Percentiles rank a stretch among this genome's conserved stretches.
Conservation (phyloP, 1,140 invertebrate species). For the Cyclina sinensis region DNA sequence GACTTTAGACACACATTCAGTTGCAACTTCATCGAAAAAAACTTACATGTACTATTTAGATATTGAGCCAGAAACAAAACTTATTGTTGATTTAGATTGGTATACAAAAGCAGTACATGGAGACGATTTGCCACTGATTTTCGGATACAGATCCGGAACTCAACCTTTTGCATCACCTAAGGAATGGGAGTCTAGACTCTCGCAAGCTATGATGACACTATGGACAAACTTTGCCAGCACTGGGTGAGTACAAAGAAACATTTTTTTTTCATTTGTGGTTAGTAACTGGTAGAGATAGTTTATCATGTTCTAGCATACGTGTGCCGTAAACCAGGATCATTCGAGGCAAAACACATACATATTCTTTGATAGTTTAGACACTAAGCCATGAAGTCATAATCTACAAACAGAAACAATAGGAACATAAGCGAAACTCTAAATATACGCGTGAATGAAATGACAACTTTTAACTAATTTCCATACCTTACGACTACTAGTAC, state of each 20-base stretch:
- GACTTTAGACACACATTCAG: neutral
- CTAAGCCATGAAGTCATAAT: too few species aligned
- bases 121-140: constrained; percentile 43
- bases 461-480: too few species aligned
- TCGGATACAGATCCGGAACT: neutral
- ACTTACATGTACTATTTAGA: constrained; percentile 34
- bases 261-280: neutral
- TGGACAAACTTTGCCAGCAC: constrained; percentile 71
- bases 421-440: too few species aligned
- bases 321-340: too few species aligned
- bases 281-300: too few species aligned
- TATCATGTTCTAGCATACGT: too few species aligned
- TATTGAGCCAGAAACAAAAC: neutral
- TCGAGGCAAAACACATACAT: too few species aligned
- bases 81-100: constrained; percentile 11
- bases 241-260: constrained; percentile 39
- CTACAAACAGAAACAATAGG: too few species aligned
- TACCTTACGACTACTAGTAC: too few species aligned
- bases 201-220: constrained; percentile 29
- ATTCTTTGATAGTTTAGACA: too few species aligned
- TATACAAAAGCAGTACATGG: constrained; percentile 36
- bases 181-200: constrained; percentile 37
- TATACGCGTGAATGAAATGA: too few species aligned
- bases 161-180: neutral
- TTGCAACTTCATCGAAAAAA: neutral